A percentile compares a stretch with the other conserved stretches of the same genome.
phyloP scores from a whole-genome alignment of 2,797 vertebrate genomes.

The Hoplostethus atlanticus region DNA sequence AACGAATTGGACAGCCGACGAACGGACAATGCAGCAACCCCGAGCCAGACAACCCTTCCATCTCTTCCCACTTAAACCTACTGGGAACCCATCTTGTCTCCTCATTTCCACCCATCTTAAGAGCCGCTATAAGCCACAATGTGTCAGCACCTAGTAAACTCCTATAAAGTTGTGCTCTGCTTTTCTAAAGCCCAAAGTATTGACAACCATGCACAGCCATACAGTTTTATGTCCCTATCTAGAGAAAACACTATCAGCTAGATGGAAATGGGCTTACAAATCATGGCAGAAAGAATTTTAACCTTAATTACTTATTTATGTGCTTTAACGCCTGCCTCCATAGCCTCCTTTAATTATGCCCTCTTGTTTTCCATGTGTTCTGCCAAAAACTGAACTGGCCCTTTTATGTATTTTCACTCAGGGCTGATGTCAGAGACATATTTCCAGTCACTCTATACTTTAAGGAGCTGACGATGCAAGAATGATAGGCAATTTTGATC shows the following conservation, averaged over 20 bases:
- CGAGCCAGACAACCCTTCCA: no score
- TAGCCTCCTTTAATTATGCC: conserved; percentile 60
- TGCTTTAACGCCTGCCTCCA: conserved; percentile 57
- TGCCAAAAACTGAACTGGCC: conserved; percentile 62
- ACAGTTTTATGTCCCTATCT: conserved; percentile 27
- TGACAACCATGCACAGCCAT: conserved; percentile 29
- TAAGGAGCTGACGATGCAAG: conserved; percentile 33
- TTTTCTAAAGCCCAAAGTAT: conserved; percentile 30
- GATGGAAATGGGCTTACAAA: conserved; percentile 57
- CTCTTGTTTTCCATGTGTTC: conserved; percentile 68
- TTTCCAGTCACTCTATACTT: conserved; percentile 33
- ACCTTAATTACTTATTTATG: conserved; percentile 69
- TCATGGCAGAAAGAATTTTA: conserved; percentile 34
- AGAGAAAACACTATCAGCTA: conserved; percentile 30
- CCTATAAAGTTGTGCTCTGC: conserved; percentile 33
- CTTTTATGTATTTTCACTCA: conserved; percentile 54
- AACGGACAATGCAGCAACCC: no score
- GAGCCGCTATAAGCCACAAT: no score
- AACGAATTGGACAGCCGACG: no score
- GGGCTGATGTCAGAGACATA: conserved; percentile 53
- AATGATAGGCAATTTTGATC: conserved; percentile 47
- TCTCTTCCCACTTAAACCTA: no score
- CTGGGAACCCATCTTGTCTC: no score
- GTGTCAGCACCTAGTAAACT: conserved; percentile 45
- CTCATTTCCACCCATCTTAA: no score